A percentile compares a stretch with the other conserved stretches of the same genome.
Evolutionary conservation across 2,797 vertebrate species (phyloP).

Genomic region (Nannoperca obscura): DNA sequence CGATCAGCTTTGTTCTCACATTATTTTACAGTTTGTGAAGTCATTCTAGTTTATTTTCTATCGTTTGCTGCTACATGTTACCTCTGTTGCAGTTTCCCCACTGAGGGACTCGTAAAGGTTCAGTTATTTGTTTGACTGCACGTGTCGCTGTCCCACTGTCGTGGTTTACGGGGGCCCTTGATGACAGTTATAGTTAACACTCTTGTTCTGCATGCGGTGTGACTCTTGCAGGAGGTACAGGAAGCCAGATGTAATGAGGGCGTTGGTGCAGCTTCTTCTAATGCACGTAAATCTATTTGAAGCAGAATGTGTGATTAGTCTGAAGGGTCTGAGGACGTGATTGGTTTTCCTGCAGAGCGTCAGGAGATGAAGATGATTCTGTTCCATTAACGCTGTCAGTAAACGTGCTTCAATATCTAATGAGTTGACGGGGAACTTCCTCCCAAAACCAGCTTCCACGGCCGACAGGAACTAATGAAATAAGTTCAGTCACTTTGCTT

Average conservation of each 20-base stretch:
- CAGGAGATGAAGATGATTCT: not conserved
- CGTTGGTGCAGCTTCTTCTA: not conserved
- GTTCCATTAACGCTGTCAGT: not conserved
- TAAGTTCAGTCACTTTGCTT: not conserved
- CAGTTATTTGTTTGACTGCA: too few relatives aligned
- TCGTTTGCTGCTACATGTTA: too few relatives aligned
- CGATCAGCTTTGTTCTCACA: not conserved
- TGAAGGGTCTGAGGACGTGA: not conserved
- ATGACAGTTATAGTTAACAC: too few relatives aligned
- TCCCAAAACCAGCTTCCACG: not conserved
- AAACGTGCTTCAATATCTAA: not conserved
- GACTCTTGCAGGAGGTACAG: too few relatives aligned
- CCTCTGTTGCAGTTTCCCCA: too few relatives aligned
- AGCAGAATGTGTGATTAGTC: not conserved
- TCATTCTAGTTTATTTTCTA: too few relatives aligned
- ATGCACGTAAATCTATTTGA: slow-evolving; percentile 36
- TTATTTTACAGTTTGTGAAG: too few relatives aligned
- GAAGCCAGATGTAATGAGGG: too few relatives aligned
- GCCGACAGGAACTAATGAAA: not conserved
- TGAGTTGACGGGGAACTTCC: not conserved
- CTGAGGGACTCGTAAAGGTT: too few relatives aligned
- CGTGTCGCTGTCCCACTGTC: too few relatives aligned
- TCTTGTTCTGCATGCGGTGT: too few relatives aligned
- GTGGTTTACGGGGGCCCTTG: too few relatives aligned
- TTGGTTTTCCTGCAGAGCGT: not conserved